phyloP scores from a whole-genome alignment of 1,140 invertebrate species.

The Drosophila bocqueti region DNA sequence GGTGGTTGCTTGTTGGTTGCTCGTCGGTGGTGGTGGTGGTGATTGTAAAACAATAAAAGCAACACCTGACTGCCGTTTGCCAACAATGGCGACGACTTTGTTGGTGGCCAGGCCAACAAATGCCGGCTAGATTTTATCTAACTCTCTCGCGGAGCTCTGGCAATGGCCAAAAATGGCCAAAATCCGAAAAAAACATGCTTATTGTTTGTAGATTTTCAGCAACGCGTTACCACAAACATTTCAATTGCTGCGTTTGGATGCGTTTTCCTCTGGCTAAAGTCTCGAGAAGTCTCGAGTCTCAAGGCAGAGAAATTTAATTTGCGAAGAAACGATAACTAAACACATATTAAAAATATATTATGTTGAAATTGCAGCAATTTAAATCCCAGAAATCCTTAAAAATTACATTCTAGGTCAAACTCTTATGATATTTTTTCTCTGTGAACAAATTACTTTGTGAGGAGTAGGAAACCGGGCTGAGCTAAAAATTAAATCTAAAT shows the following conservation, averaged over 20 bases:
- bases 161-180: conserved; percentile 61
- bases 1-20: neutral
- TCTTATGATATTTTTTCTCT: neutral
- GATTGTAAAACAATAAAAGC: conserved; percentile 84
- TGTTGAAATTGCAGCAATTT: neutral
- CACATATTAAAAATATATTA: neutral
- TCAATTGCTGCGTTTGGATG: conserved; percentile 75
- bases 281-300: neutral
- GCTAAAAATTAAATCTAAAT: conserved; percentile 76
- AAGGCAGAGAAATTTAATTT: neutral
- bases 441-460: conserved; percentile 42
- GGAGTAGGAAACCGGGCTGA: conserved; percentile 12
- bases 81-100: conserved; percentile 75
- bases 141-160: conserved; percentile 4
- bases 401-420: too few species aligned
- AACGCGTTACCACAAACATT: conserved; percentile 58
- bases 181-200: conserved; percentile 69
- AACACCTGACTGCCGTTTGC: conserved; percentile 80
- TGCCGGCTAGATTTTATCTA: conserved; percentile 54
- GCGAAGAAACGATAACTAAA: neutral
- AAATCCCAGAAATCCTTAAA: neutral
- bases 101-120: conserved; percentile 52
- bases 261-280: conserved; percentile 31
- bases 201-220: conserved; percentile 72
- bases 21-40: conserved; percentile 22